Evolutionary conservation across 2,113 vertebrate genomes (phyloP), one percentile per base, ranked within the genome.

Genomic region (Meles meles): DNA sequence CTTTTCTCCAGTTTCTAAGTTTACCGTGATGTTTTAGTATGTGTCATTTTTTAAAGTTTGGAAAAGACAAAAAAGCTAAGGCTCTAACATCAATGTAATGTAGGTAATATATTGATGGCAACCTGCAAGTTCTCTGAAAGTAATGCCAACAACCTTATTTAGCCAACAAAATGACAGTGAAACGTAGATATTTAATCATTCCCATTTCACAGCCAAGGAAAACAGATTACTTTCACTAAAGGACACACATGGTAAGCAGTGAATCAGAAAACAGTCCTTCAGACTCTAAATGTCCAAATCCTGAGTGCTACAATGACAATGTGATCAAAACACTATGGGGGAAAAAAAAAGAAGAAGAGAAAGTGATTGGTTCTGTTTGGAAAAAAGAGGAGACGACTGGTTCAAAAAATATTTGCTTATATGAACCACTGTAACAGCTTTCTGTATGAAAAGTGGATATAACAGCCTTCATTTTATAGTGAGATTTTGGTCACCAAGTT

Each of bases 401-500:
- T 72, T 94, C 44, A 47, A 72, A 85, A 94, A 83, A 42, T 57
- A 69, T 80, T 18, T 87, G 31, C 44, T 61, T 65, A 17, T 87
- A 9, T 80, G 59, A 95, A 63, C 4, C 18, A 94, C 7, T 61
- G 47, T 59, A 85, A 93, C 5, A 90, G 90, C 47, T 95, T 93
- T 57, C 52, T 91, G 11, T n/a, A 74, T 52, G 18, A 85, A 77
- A 67, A 61, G 42, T 49, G 63, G 65, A 80, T 91, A 86, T 67
- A 55, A 96, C 6, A 20, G 13, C 57, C 42, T 95, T 96, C 69
- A 84, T 44, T 82, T 90, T 59, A 82, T 21, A 93, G 52, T 80
- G 42, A 95, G 6, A 86, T 59, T 86, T 82, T 89, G 84, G 55
- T 72, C 29, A 90, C 37, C n/a, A 92, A 94, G 96, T 92, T 96